Conservation (phyloP, 1,140 invertebrate species). For the Zaprionus lachaisei region DNA sequence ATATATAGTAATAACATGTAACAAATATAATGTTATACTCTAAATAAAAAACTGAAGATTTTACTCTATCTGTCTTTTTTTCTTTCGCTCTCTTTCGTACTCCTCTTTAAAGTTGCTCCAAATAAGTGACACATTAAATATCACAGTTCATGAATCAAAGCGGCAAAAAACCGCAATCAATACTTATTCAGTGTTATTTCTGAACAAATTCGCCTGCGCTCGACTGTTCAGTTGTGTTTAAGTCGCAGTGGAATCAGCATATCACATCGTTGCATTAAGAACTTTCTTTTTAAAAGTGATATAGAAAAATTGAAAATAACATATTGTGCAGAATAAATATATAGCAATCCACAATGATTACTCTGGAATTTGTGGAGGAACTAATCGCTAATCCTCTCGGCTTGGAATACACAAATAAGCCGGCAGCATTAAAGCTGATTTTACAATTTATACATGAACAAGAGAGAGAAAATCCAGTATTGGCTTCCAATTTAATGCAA, state of each 20-base stretch:
- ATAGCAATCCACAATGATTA: neutral
- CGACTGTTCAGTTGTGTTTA: neutral
- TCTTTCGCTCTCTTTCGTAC: neutral
- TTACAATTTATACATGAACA: neutral
- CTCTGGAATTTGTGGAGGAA: neutral
- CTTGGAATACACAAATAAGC: neutral
- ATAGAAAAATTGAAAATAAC: neutral
- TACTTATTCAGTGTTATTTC: neutral
- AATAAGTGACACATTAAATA: neutral
- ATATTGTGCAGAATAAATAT: neutral
- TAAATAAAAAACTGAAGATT: no score
- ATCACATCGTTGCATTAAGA: neutral
- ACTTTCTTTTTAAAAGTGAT: neutral
- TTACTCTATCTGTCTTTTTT: neutral
- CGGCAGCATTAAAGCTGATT: neutral
- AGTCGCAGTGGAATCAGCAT: neutral
- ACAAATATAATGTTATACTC: neutral
- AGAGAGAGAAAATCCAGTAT: neutral
- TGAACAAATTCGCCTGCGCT: neutral
- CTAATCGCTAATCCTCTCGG: neutral
- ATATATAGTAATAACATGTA: neutral
- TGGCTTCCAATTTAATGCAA: slow-evolving; percentile 8
- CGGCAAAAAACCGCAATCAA: neutral
- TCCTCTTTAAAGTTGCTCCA: neutral
- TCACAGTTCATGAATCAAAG: neutral